These are phyloP conservation scores for Parazoanthus atlanticus DNA, from an alignment of 92 coral and sea anemone species.

Conservation along the genomic window DNA sequence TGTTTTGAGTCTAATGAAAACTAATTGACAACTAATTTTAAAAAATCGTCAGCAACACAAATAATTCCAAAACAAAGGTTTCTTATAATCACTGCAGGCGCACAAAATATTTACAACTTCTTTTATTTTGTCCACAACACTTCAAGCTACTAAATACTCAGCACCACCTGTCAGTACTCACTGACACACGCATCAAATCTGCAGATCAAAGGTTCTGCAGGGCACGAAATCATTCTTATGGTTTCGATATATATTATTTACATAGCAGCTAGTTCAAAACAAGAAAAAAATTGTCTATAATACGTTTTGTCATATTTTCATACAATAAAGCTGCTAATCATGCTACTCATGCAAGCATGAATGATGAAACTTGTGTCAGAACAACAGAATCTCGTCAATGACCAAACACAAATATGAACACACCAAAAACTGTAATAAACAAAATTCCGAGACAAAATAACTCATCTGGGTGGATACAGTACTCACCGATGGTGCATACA, in stretches of 20 bases:
- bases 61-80: not conserved
- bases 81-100: not conserved
- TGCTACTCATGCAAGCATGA: not conserved
- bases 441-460: not conserved
- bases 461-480: not conserved
- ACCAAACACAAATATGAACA: not conserved
- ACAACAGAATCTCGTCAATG: not conserved
- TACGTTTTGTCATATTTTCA: not conserved
- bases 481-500: slow-evolving; percentile 88
- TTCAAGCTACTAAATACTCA: not conserved
- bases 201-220: not conserved
- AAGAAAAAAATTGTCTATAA: not conserved
- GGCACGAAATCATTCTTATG: not conserved
- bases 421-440: not conserved
- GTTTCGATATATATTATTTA: not conserved
- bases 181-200: not conserved
- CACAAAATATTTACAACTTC: slow-evolving; percentile 6
- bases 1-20: not conserved
- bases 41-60: not conserved
- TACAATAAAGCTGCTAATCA: not conserved
- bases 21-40: not conserved
- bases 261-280: not conserved
- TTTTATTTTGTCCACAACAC: not conserved
- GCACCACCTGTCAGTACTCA: slow-evolving; percentile 12
- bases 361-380: not conserved